Conservation (phyloP, 2,888 invertebrate species). For the Griposia aprilina region DNA sequence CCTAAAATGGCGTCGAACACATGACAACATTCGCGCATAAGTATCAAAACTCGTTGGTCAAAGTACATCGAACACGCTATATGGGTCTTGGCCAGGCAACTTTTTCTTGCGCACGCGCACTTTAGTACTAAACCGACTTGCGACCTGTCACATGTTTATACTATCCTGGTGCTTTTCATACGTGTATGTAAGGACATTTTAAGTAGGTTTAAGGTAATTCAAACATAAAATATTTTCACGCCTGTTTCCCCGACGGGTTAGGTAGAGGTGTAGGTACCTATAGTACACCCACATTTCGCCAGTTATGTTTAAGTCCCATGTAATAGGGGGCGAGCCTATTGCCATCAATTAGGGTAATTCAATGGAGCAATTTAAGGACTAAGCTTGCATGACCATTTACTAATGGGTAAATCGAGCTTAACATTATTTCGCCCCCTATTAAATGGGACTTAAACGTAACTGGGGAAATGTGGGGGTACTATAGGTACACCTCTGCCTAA, state of each 20-base stretch:
- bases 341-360: background rate
- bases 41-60: slow-evolving; percentile 83
- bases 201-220: slow-evolving; percentile 14
- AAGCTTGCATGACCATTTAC: background rate
- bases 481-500: background rate
- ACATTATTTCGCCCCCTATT: background rate
- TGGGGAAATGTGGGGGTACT: too few relatives aligned
- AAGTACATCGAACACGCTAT: slow-evolving; percentile 80
- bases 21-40: slow-evolving; percentile 64
- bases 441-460: too few relatives aligned
- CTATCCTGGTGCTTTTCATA: slow-evolving; percentile 74
- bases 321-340: background rate
- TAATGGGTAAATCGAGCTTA: background rate
- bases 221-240: background rate
- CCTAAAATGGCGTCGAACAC: slow-evolving; percentile 57
- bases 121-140: slow-evolving; percentile 80
- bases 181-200: slow-evolving; percentile 34
- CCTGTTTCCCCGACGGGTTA: background rate
- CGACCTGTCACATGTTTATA: slow-evolving; percentile 83
- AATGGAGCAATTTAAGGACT: background rate
- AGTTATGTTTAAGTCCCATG: background rate
- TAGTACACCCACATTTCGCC: too few relatives aligned
- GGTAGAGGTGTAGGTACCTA: background rate
- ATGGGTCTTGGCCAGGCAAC: slow-evolving; percentile 91
- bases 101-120: slow-evolving; percentile 86